Percentiles rank a stretch among this genome's conserved stretches.
phyloP scores from a whole-genome alignment of 2,888 invertebrate species.

The Emmelina monodactyla region DNA sequence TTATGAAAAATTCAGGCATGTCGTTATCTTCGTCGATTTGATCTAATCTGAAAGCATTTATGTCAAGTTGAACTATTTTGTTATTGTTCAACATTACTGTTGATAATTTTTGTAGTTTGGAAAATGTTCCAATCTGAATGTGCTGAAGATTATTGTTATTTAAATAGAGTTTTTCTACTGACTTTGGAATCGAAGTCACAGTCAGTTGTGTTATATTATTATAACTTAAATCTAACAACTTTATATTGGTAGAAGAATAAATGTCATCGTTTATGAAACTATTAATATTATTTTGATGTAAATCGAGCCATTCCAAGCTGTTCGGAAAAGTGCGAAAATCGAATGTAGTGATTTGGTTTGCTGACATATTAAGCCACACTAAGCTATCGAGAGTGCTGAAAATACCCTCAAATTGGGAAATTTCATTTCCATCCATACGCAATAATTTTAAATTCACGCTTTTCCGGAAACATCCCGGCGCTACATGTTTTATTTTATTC shows the following conservation, averaged over 20 bases:
- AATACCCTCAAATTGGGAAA: conserved; percentile 74
- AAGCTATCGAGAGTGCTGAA: conserved; percentile 75
- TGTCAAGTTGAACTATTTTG: conserved; percentile 74
- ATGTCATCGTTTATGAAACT: conserved; percentile 68
- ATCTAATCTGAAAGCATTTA: conserved; percentile 75
- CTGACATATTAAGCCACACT: conserved; percentile 82
- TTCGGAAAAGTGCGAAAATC: conserved; percentile 79
- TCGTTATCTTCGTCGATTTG: conserved; percentile 73
- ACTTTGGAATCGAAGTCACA: conserved; percentile 74
- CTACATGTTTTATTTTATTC: conserved; percentile 77
- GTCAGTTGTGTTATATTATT: conserved; percentile 74
- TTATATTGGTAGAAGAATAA: conserved; percentile 66
- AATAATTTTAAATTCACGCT: conserved; percentile 76
- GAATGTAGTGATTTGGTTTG: conserved; percentile 77
- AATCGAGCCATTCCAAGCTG: conserved; percentile 79
- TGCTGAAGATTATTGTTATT: conserved; percentile 76
- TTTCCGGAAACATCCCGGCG: conserved; percentile 76
- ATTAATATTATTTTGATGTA: conserved; percentile 77
- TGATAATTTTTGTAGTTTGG: conserved; percentile 71
- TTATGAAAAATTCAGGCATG: conserved; percentile 81
- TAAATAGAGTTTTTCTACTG: conserved; percentile 74
- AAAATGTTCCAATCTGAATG: conserved; percentile 75
- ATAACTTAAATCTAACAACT: conserved; percentile 76
- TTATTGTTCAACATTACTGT: conserved; percentile 81
- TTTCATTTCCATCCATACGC: conserved; percentile 80